phyloP scores from a whole-genome alignment of 2,797 vertebrate genomes.

The Trematomus bernacchii region DNA sequence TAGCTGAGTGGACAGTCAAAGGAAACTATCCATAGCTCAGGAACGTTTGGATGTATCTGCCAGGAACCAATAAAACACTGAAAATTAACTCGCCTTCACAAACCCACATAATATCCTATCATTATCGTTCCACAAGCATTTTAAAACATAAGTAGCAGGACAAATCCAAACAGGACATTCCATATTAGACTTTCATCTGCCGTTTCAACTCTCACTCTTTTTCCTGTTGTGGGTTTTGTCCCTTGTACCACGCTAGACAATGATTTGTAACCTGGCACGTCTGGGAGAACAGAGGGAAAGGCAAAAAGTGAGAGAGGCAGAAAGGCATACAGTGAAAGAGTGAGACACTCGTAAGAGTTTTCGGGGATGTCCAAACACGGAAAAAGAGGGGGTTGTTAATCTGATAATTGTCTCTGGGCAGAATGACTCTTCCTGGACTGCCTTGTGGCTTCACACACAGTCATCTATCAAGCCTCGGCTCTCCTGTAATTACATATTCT shows the following conservation, averaged over 20 bases:
- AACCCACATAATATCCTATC: conserved; percentile 68
- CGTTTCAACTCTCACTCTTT: conserved; percentile 26
- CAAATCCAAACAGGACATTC: conserved; percentile 37
- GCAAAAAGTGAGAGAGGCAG: conserved; percentile 19
- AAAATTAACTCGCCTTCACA: conserved; percentile 48
- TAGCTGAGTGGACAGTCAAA: conserved; percentile 50
- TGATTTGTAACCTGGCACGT: conserved; percentile 66
- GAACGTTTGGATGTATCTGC: conserved; percentile 37
- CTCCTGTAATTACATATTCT: conserved; percentile 79
- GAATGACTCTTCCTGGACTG: conserved; percentile 63
- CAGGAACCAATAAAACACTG: conserved; percentile 36
- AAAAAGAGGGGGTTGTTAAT: conserved; percentile 65
- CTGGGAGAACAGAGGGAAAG: conserved; percentile 49
- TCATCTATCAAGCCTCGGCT: conserved; percentile 65
- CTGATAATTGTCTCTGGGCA: conserved; percentile 67
- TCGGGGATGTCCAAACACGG: conserved; percentile 40
- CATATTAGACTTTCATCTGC: conserved; percentile 6
- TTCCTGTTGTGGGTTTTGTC: conserved; percentile 26
- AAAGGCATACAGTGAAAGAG: conserved; percentile 22
- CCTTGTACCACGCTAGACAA: conserved; percentile 40
- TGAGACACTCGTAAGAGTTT: conserved; percentile 42
- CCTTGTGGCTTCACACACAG: conserved; percentile 69
- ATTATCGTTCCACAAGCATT: conserved; percentile 63
- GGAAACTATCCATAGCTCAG: conserved; percentile 47
- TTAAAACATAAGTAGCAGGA: conserved; percentile 50